Base-by-base conservation (phyloP, 1,140 invertebrate species). In the Magallana angulata region DNA sequence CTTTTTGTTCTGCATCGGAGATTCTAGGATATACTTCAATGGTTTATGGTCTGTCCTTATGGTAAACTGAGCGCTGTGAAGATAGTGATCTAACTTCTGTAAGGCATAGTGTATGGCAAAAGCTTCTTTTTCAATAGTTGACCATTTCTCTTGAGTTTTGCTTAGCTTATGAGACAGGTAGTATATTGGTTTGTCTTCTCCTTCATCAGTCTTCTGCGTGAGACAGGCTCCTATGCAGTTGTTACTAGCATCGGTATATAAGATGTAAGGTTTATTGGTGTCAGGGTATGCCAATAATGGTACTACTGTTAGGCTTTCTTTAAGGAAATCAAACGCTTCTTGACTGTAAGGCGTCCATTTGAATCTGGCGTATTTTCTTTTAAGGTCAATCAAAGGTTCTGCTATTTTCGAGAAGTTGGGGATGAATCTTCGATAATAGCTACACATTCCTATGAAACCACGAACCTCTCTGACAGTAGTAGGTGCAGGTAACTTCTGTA, bases 401-500 rank as follows among this genome's bases (percentile, higher is more conserved):
- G 93, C 90, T 1, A 94, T 89, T n/a, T 90, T 80, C 1, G 94
- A 71, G 48, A 94, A 93, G 80, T 94, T 93, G 9, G 89, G 92
- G 11, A 95, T 91, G 86, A 96, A 96, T 68, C 93, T 91, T 5
- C 93, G 89, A 90, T 96, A 96, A 90, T 95, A 96, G 48, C 92
- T 92, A 3, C 94, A 91, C 85, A 95, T 93, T 6, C 95, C 95
- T 12, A 95, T 89, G 83, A 96, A 85, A 7, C 60, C 60, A 7
- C 84, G 8, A 16, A 56, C 60, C 57, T 85, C 12, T 71, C 64
- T 68, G 7, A 85, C 84, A 4, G 24, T 57, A 14, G 36, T 56
- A 18, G 62, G 62, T n/a, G 60, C 16, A 8, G 84, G 36, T 57
- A 85, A 14, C 56, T 30, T 64, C 12, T 57, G 36, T 1, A 85